Base-by-base conservation (phyloP, 2,113 vertebrate species). In the Nerophis ophidion region DNA sequence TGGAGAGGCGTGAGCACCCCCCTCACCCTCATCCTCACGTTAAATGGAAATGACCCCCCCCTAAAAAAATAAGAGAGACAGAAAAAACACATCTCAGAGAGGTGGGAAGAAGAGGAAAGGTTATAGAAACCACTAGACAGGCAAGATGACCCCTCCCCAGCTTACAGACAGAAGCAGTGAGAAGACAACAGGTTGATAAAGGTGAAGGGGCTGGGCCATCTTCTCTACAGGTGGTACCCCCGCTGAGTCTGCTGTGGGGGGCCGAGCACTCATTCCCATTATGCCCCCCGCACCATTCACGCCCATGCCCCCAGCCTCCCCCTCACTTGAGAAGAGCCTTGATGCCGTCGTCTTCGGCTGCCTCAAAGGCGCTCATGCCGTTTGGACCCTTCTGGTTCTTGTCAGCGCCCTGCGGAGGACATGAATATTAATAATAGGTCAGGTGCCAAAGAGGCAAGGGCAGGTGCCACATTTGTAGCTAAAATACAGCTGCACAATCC, bases 291-390 rank as follows among this genome's bases (percentile, higher is more conserved):
- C 35, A 69, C 61, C 81, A 78, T 87, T 83, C 75, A 84, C 75
- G 81, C 74, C 76, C 77, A 80, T 86, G 76, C 78, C 76, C 40
- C 9, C 70, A 57, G 74, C 71, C 65, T 59, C 65, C 49, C 65
- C 57, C 42, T 96, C 91, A 97, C 91, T 97, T 92, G 64, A 99
- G 91, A 71, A 99, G 91, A 71, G 90, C 92, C 91, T 92, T 97
- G 75, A 99, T 95, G 77, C 84, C 89, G 5, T 93, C 93, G 68
- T 77, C 87, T 72, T 94, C 91, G 58, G 93, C 90, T 57, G 91
- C 90, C 86, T 98, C 94, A 47, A 93, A 89, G 76, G 93, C 91
- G 66, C 81, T 92, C 52, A 88, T 74, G 84, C 93, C 95, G 63
- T 94, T 88, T 45, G 93, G 93, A 77, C 91, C 91, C 89, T 92